Base-by-base conservation (phyloP, 2,113 vertebrate species). In the Campylomormyrus numenius region DNA sequence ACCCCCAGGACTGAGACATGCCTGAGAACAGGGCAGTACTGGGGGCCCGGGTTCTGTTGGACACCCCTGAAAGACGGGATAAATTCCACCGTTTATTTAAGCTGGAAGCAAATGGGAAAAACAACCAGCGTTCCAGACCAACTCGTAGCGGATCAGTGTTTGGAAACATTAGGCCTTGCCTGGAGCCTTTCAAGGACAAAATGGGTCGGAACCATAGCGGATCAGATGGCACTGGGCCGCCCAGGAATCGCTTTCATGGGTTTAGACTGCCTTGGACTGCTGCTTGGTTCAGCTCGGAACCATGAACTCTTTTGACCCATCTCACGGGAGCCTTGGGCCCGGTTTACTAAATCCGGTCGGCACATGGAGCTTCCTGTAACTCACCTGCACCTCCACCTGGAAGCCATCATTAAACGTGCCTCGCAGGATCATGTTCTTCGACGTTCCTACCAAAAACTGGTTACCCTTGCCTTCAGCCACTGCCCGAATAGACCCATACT, bases 381-480 rank as follows among this genome's bases (percentile, higher is more conserved):
- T 95, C 88, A 99, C 98, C 98, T 99, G 98, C 80, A 99, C 98
- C 92, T 98, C 98, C 92, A 98, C 97, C 92, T 96, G 92, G 90
- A 99, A 99, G 52, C 98, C 98, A 62, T 99, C 98, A 0, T 97
- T 98, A 94, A 99, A 99, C 0, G 98, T 99, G 93, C 96, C 98
- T 89, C 97, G 96, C 83, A 99, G 95, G 94, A 99, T 96, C 94
- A 99, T 99, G 93, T 99, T 99, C 49, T 97, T 95, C 0, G 98
- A 99, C 13, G 98, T 99, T 13, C 98, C 98, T 11, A 99, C 96
- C 94, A 99, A 94, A 93, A 99, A 97, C 52, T 99, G 97, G 53
- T 98, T 97, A 88, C 96, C 97, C 93, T 98, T 98, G 90, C 98
- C 98, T 94, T 99, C 98, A 0, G 98, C 97, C 86, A 99, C 97